Evolutionary conservation across 2,113 vertebrate genomes (phyloP), one percentile per base, ranked within the genome.

Genomic region (Meriones unguiculatus): DNA sequence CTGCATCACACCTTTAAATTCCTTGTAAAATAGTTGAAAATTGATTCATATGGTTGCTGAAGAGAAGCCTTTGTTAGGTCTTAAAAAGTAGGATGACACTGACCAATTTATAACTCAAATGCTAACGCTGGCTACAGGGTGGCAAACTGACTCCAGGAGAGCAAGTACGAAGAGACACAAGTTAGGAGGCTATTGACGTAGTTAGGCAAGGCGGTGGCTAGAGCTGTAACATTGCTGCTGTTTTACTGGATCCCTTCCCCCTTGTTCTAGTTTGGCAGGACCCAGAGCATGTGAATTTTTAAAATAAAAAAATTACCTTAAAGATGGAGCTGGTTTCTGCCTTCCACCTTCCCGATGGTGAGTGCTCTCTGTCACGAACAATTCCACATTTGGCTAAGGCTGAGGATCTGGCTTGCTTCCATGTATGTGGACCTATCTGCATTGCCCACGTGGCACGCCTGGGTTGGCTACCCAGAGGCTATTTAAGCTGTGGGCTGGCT

Each of bases 281-380:
- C 50, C 9, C 20, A 67, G 64, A 92, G 28, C 54, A 80, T 95
- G 72, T 84, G 38, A 28, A 87, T 93, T 87, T 93, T 46, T n/a
- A 59, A 28, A 41, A 93, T 88, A 4, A 88, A 46, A 54, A n/a
- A n/a, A n/a, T n/a, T n/a, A n/a, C n/a, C n/a, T n/a, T n/a, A n/a
- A n/a, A n/a, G n/a, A n/a, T n/a, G n/a, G n/a, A n/a, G n/a, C n/a
- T n/a, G n/a, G n/a, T n/a, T n/a, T n/a, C n/a, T n/a, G n/a, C n/a
- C n/a, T n/a, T n/a, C n/a, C n/a, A n/a, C n/a, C n/a, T n/a, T n/a
- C n/a, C n/a, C n/a, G n/a, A n/a, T n/a, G n/a, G n/a, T n/a, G n/a
- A n/a, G n/a, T n/a, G n/a, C n/a, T n/a, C n/a, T n/a, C n/a, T n/a
- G n/a, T n/a, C n/a, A n/a, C n/a, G n/a, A n/a, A n/a, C n/a, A n/a